These are phyloP conservation scores for Pantherophis alleghaniensis DNA, from an alignment of 2,797 vertebrate genomes.

Conservation along the genomic window DNA sequence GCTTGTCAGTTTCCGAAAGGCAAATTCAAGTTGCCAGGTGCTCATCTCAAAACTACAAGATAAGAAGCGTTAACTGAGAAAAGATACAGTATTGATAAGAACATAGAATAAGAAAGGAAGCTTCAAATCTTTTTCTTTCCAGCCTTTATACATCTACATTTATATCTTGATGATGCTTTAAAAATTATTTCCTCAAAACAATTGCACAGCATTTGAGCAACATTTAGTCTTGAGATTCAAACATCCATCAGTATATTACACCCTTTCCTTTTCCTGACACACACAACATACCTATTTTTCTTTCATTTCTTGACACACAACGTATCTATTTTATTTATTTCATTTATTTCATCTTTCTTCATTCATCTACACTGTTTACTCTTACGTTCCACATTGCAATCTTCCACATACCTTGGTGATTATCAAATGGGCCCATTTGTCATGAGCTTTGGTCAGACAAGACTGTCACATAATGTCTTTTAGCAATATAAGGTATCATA, in stretches of 20 bases:
- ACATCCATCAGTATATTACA: background rate
- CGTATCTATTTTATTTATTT: background rate
- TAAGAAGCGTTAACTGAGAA: background rate
- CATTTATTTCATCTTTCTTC: background rate
- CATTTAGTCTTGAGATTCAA: background rate
- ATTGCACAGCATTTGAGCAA: background rate
- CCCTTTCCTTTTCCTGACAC: background rate
- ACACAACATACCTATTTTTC: background rate
- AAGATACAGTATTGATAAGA: background rate
- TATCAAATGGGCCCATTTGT: background rate
- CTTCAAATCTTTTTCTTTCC: background rate
- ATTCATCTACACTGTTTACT: background rate
- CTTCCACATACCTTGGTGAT: background rate
- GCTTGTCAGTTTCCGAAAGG: background rate
- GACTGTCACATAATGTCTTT: background rate
- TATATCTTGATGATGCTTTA: background rate
- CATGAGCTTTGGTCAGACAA: background rate
- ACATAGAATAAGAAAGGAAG: background rate
- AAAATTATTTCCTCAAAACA: background rate
- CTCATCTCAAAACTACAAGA: background rate
- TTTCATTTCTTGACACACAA: background rate
- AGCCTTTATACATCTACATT: background rate
- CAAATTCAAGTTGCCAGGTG: background rate
- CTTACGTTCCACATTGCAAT: background rate
- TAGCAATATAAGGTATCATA: background rate